Base-by-base conservation (phyloP, 2,797 vertebrate genomes). In the Silurus lanzhouensis region DNA sequence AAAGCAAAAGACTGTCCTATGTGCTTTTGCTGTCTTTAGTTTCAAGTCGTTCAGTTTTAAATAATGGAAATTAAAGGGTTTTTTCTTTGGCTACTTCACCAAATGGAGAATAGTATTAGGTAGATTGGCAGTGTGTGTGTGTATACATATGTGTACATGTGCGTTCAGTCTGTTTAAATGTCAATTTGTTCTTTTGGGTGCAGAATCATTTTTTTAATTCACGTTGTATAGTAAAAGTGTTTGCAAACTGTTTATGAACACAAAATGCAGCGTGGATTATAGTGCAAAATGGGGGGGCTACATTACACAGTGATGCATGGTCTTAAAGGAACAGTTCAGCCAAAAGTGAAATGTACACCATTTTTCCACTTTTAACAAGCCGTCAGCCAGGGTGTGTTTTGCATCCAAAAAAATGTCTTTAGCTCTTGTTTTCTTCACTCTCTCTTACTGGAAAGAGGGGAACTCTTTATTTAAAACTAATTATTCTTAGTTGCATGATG, bases 231-330 rank as follows among this genome's bases (percentile, higher is more conserved):
- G 92, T 91, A 90, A 90, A 91, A 91, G 86, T 90, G 90, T 90
- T 88, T 89, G 88, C 80, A 89, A 88, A 90, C 63, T 92, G 92
- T 94, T 92, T 93, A 93, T 94, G 84, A 89, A 90, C 22, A 75
- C 84, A 85, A 78, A 85, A 90, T 88, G 86, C 85, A 84, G 83
- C 77, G 83, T 85, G 61, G 77, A 72, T 89, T 88, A 82, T 86
- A 83, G 68, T 84, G 84, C 87, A 63, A 61, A 7, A 52, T 10
- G 10, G 10, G 10, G 10, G 31, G 31, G 38, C 31, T 79, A 46
- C 1, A 9, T 46, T 79, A 15, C 31, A 76, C 25, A 52, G 52
- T 81, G 48, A 74, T 20, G 27, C 48, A 77, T 60, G 77, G 74
- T 60, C 60, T 75, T 72, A 81, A 82, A 84, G 20, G 85, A 82